Base-by-base conservation (phyloP, 2,888 invertebrate species). In the Sesia bembeciformis region DNA sequence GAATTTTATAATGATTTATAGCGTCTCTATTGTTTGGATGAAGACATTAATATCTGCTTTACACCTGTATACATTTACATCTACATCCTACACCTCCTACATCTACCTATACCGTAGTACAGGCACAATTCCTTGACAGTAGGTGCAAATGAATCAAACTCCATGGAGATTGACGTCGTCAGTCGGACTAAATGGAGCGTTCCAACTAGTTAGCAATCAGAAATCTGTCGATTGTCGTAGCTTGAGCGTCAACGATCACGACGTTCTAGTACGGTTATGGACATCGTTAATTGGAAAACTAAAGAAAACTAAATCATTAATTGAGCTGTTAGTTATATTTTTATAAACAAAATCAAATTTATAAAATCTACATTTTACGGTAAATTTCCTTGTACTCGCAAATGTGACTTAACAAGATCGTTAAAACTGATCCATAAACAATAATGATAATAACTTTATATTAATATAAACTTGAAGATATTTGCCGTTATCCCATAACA, bases 1-100 rank as follows among this genome's bases (percentile, higher is more conserved):
- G 65, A 72, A 73, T 76, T 81, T 81, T 77, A 76, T 76, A 76
- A 80, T 81, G 80, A 83, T 83, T 80, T 81, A 82, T 81, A 65
- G 66, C 70, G 57, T 62, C 56, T 66, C 52, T 52, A 70, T 74
- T 74, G 74, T 75, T 70, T 64, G 59, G 58, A 66, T 68, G 61
- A 69, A 72, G 66, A 68, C 67, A 63, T 71, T 65, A 65, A 65
- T 58, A 56, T 57, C 46, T 46, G 7, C 42, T 7, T 5, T 42
- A n/a, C 1, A 46, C 8, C 23, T 46, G 23, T 43, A 43, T n/a
- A 43, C 4, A n/a, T 43, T n/a, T 43, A 43, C n/a, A 0, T 42
- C 3, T 42, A 6, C 42, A 42, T 42, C n/a, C n/a, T 7, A 1
- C 7, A 4, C 4, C n/a, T 4, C 3, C 4, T 46, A 46, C 8